phyloP scores from a whole-genome alignment of 2,888 invertebrate species.

The Emmelina monodactyla region DNA sequence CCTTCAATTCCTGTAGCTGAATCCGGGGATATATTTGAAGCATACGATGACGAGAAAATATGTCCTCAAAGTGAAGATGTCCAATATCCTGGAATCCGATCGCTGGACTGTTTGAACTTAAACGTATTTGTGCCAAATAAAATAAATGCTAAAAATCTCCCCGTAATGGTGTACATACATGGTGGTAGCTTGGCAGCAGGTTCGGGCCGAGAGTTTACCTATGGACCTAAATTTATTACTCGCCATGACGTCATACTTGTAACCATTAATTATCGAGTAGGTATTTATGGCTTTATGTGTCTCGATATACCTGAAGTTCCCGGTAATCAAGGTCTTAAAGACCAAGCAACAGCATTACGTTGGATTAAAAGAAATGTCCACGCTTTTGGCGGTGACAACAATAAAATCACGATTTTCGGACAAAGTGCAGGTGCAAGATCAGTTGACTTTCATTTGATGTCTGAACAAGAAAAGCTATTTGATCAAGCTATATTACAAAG shows the following conservation, averaged over 20 bases:
- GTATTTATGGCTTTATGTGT: constrained; percentile 19
- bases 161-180: constrained; percentile 18
- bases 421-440: constrained; percentile 22
- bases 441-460: constrained; percentile 20
- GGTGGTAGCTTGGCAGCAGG: constrained; percentile 17
- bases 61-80: constrained; percentile 21
- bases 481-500: constrained; percentile 25
- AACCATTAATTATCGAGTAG: constrained; percentile 18
- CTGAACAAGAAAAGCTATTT: constrained; percentile 16
- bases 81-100: constrained; percentile 20
- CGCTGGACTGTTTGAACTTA: constrained; percentile 16
- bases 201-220: constrained; percentile 9
- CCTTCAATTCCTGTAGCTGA: constrained; percentile 13
- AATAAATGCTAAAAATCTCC: constrained; percentile 13
- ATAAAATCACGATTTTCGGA: constrained; percentile 21
- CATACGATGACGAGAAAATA: constrained; percentile 19
- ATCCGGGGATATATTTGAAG: constrained; percentile 18
- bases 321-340: neutral
- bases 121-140: constrained; percentile 16
- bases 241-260: constrained; percentile 17
- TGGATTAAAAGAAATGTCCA: constrained; percentile 24
- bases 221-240: constrained; percentile 17
- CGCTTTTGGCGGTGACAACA: constrained; percentile 21
- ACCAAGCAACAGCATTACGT: constrained; percentile 14
- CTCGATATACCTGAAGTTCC: constrained; percentile 12